Base-by-base conservation (phyloP, 1,140 invertebrate genomes). In the Drosophila micromelanica region DNA sequence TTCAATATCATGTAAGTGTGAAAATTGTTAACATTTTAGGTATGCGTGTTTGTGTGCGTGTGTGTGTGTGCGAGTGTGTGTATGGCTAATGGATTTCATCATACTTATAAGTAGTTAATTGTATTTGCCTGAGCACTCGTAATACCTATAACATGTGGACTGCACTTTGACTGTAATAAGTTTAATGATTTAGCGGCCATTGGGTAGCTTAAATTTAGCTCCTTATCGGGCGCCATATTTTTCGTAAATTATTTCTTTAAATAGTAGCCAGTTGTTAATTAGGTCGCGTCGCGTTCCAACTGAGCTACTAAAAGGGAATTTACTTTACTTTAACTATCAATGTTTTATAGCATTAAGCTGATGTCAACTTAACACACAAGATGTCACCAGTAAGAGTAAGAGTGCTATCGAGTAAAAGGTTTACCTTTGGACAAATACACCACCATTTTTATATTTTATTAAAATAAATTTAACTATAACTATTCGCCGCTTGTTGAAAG, bases 1-100 rank as follows among this genome's bases (percentile, higher is more conserved):
- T 96, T 91, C 96, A 95, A 74, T 95, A 97, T 93, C 95, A 97
- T 94, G 96, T 97, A 93, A 93, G 90, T 91, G 42, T 6, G 17
- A 46, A 46, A 61, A 38, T 17, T 30, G 13, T 6, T 12, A 11
- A 23, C 1, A 35, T 12, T 32, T 15, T 9, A 17, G n/a, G 6
- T 40, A 20, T 12, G n/a, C 17, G 13, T 69, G 8, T 40, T 20
- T 59, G 17, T 35, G 54, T 20, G 46, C 60, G 45, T 68, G 17
- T 15, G n/a, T 23, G 7, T 30, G 40, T 2, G 7, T 15, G n/a
- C 17, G 7, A 20, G 40, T 2, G 7, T 42, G 20, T 40, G 42
- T 46, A n/a, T 30, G 8, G 46, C 52, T 64, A 63, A 71, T 70
- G 42, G 40, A 6, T 57, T 42, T 30, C 15, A 20, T 13, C 15